phyloP scores from a whole-genome alignment of 2,888 invertebrate species.

The Apocheima hispidaria region DNA sequence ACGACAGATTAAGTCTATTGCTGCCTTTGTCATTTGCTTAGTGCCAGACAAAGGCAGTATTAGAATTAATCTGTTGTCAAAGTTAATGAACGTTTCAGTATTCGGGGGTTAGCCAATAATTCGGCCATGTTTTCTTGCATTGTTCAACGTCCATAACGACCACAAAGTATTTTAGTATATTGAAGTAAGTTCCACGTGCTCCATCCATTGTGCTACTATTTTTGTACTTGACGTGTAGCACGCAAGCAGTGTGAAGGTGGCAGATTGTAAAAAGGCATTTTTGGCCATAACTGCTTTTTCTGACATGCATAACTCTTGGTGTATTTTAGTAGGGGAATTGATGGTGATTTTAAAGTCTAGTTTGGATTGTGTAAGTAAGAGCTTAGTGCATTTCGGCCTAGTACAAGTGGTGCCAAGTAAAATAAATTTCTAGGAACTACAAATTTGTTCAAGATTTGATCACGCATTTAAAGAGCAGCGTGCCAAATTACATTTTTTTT shows the following conservation, averaged over 20 bases:
- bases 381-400: background rate
- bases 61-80: too few relatives aligned
- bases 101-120: too few relatives aligned
- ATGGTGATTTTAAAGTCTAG: too few relatives aligned
- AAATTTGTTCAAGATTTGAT: too few relatives aligned
- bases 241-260: slow-evolving; percentile 54
- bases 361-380: background rate
- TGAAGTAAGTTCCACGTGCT: slow-evolving; percentile 43
- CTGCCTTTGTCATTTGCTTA: too few relatives aligned
- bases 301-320: slow-evolving; percentile 8
- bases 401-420: too few relatives aligned
- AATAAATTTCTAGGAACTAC: too few relatives aligned
- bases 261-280: slow-evolving; percentile 37
- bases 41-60: too few relatives aligned
- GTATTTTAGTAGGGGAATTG: slow-evolving; percentile 7
- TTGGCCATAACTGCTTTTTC: slow-evolving; percentile 30
- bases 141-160: slow-evolving; percentile 27
- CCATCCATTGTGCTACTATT: slow-evolving; percentile 64
- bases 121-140: background rate
- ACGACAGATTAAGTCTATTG: too few relatives aligned
- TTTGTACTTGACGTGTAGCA: slow-evolving; percentile 62
- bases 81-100: too few relatives aligned
- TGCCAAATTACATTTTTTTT: too few relatives aligned
- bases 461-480: too few relatives aligned
- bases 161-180: slow-evolving; percentile 36